Evolutionary conservation across 2,797 vertebrate genomes (phyloP).

Genomic region (Carcharodon carcharias): DNA sequence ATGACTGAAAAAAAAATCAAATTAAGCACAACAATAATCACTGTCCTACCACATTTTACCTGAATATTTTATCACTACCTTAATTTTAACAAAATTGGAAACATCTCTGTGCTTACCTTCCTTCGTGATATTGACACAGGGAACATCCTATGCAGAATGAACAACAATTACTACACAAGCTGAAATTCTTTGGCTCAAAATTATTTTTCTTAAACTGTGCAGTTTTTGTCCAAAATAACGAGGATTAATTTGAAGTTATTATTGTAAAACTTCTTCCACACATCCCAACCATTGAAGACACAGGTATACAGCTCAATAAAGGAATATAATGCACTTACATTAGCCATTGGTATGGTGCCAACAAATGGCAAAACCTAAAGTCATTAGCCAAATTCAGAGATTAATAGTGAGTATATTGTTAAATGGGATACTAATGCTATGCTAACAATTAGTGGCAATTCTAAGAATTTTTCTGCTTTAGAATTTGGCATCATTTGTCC

Average conservation of each 20-base stretch:
- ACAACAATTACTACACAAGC: slow-evolving; percentile 30
- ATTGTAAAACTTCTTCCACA: neutral
- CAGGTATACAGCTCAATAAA: neutral
- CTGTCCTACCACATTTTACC: neutral
- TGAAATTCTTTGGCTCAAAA: neutral
- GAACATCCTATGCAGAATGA: slow-evolving; percentile 72
- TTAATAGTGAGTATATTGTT: neutral
- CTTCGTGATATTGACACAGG: slow-evolving; percentile 76
- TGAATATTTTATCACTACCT: neutral
- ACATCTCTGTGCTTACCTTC: slow-evolving; percentile 65
- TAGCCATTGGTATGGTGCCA: neutral
- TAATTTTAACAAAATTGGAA: neutral
- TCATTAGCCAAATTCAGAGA: neutral
- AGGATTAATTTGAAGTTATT: neutral
- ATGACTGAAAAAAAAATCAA: neutral
- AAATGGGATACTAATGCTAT: neutral
- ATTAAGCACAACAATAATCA: neutral
- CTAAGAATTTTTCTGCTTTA: neutral
- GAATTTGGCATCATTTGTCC: neutral
- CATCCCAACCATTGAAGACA: neutral
- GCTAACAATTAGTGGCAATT: neutral
- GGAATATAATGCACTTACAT: neutral
- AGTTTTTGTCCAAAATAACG: neutral
- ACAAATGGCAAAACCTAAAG: neutral
- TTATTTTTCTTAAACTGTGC: neutral